Evolutionary conservation across 2,888 invertebrate species (phyloP).

Genomic region (Strigamia maritima): DNA sequence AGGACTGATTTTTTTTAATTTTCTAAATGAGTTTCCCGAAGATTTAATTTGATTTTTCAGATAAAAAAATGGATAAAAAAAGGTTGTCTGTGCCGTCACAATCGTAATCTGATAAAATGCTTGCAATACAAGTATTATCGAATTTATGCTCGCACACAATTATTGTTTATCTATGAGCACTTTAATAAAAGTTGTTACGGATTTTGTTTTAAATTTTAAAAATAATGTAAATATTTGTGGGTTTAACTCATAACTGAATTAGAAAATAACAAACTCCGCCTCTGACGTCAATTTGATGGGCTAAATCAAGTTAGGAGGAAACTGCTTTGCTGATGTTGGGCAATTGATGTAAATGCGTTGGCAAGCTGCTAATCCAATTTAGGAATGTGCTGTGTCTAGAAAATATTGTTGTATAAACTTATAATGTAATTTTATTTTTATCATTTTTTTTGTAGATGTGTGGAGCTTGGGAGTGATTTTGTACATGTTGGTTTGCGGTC

Average conservation of each 20-base stretch:
- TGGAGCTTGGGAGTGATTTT: slow-evolving; percentile 99
- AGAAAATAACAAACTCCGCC: background rate
- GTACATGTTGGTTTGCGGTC: slow-evolving; percentile 97
- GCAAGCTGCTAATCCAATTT: background rate
- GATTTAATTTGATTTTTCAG: background rate
- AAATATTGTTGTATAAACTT: background rate
- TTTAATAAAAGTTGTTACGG: no score
- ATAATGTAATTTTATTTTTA: background rate
- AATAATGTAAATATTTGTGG: background rate
- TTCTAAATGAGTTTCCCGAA: background rate
- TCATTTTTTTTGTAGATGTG: slow-evolving; percentile 65
- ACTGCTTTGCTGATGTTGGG: background rate
- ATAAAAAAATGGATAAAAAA: background rate
- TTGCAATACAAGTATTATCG: no score
- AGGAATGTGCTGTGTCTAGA: background rate
- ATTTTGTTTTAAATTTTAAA: no score
- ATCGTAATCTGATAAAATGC: no score
- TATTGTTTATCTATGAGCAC: no score
- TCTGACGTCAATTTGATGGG: background rate
- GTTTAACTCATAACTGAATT: background rate
- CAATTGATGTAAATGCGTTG: slow-evolving; percentile 9
- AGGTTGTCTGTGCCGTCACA: background rate
- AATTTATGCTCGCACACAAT: no score
- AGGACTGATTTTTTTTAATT: background rate
- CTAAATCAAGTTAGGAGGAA: slow-evolving; percentile 16